A percentile compares a stretch with the other conserved stretches of the same genome.
These are phyloP conservation scores for Notolabrus celidotus DNA, from an alignment of 2,797 vertebrate species.

Conservation along the genomic window DNA sequence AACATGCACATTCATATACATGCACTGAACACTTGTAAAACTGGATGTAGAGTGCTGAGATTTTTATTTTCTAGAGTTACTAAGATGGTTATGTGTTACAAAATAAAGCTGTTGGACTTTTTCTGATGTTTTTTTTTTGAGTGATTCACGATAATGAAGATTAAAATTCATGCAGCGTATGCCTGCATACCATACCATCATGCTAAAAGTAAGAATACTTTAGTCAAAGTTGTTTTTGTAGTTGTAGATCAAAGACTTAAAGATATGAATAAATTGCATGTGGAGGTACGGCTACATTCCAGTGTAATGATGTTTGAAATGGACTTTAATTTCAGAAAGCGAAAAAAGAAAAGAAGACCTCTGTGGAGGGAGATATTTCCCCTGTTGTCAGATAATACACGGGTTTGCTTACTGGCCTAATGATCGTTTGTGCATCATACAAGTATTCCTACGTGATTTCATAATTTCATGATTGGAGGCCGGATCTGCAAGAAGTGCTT, in stretches of 20 bases:
- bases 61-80: not conserved
- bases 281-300: too few relatives aligned
- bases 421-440: constrained; percentile 14
- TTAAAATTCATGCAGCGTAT: too few relatives aligned
- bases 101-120: too few relatives aligned
- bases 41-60: not conserved
- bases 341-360: not conserved
- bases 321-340: not conserved
- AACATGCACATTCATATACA: not conserved
- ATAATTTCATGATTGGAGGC: not conserved
- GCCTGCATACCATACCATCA: too few relatives aligned
- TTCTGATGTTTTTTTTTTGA: too few relatives aligned
- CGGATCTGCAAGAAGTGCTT: constrained; percentile 16
- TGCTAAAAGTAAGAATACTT: too few relatives aligned
- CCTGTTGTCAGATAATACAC: constrained; percentile 2
- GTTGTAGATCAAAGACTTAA: too few relatives aligned
- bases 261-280: too few relatives aligned
- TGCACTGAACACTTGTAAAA: not conserved
- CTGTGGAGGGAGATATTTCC: not conserved
- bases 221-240: too few relatives aligned
- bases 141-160: too few relatives aligned
- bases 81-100: not conserved
- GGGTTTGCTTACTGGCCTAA: not conserved
- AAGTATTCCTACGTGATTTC: not conserved
- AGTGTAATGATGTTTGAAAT: too few relatives aligned